Base-by-base conservation (phyloP, 1,140 invertebrate genomes). In the Drosophila oshimai region DNA sequence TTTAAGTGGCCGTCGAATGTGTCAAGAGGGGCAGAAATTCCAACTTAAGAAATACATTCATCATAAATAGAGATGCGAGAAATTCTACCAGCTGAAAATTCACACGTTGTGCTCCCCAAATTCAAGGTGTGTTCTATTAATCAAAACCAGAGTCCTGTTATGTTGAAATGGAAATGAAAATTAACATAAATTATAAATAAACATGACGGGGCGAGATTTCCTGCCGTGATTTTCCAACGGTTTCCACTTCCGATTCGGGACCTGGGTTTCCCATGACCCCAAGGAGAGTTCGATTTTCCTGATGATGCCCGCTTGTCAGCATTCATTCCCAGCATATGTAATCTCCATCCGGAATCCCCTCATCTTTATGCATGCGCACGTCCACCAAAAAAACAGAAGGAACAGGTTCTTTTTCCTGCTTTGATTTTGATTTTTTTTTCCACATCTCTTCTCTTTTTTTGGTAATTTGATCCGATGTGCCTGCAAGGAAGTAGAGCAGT, bases 131-230 rank as follows among this genome's bases (percentile, higher is more conserved):
- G 80, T 61, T 72, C 67, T 84, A 86, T 80, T 87, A 80, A 87
- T 87, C 80, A 87, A 69, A 68, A 57, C 24, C 18, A 22, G 20
- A 50, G 34, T 73, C 41, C 78, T 77, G 78, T 83, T 81, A 77
- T 64, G 46, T 53, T 80, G 29, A 72, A 64, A 78, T 72, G 61
- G 22, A 54, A 60, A 51, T 71, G 53, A 51, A 86, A 84, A 86
- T 86, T 86, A 86, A 86, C 81, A 86, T 87, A 87, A 86, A 83
- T 84, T 74, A 79, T 54, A 81, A 81, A 62, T 73, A 81, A 77
- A 83, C 78, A 78, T 70, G 60, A 55, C 75, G 69, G 50, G 49
- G 20, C 34, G 6, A 36, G 42, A 68, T 28, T 60, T 44, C 79
- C 78, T 83, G 78, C 61, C 34, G 54, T 75, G 53, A 61, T 47